Percentiles rank a stretch among this genome's conserved stretches.
These are phyloP conservation scores for Hybognathus amarus DNA, from an alignment of 2,797 vertebrate genomes.

Conservation along the genomic window DNA sequence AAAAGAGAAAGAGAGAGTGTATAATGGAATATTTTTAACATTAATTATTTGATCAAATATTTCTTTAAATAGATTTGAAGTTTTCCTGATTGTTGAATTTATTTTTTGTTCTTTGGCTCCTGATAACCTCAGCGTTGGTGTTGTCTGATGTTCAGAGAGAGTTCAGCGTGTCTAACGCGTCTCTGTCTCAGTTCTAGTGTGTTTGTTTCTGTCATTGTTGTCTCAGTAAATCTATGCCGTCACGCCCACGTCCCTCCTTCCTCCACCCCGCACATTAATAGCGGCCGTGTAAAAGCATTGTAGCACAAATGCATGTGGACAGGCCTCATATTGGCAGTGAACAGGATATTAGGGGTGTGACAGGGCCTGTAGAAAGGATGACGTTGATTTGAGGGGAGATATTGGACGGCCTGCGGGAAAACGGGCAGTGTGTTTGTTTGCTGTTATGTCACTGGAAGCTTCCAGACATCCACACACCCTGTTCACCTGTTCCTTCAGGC, in stretches of 20 bases:
- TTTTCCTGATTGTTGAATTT: neutral
- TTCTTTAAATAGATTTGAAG: neutral
- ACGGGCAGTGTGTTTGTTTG: neutral
- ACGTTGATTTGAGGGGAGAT: neutral
- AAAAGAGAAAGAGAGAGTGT: neutral
- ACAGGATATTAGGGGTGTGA: slow-evolving; percentile 30
- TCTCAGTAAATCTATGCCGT: neutral
- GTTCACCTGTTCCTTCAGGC: slow-evolving; percentile 1
- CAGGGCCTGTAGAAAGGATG: neutral
- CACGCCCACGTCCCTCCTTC: neutral
- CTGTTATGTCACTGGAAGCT: slow-evolving; percentile 3
- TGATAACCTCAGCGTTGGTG: neutral
- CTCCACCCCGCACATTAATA: slow-evolving; percentile 15
- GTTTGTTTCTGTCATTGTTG: neutral
- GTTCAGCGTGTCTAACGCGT: slow-evolving; percentile 7
- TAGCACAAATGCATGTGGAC: slow-evolving; percentile 39
- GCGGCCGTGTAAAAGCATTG: neutral
- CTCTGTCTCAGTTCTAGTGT: neutral
- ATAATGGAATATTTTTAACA: neutral
- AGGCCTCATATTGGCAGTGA: slow-evolving; percentile 10
- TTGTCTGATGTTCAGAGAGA: neutral
- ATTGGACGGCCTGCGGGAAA: neutral
- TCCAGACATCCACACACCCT: slow-evolving; percentile 2
- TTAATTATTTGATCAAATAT: neutral
- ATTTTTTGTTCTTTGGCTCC: neutral